A percentile compares a stretch with the other conserved stretches of the same genome.
phyloP scores from a whole-genome alignment of 2,888 invertebrate species.

The Nephrotoma flavescens region DNA sequence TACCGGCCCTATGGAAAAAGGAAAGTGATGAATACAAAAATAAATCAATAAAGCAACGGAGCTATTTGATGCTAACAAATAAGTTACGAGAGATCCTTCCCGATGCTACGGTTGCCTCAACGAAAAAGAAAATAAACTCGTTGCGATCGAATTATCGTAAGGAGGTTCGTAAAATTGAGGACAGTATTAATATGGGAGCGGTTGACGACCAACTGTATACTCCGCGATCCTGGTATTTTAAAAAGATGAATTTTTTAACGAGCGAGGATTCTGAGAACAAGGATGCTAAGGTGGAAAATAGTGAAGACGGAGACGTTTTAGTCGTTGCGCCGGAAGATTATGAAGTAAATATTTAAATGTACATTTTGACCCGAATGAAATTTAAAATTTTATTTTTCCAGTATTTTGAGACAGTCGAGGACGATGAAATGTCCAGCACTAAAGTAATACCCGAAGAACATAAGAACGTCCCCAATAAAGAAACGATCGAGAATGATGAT shows the following conservation, averaged over 20 bases:
- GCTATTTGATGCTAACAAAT: neutral
- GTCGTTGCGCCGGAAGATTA: neutral
- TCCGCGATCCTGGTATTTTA: neutral
- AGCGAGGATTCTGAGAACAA: neutral
- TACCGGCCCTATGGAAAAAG: neutral
- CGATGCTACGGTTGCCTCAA: neutral
- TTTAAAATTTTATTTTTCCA: neutral
- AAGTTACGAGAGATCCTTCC: neutral
- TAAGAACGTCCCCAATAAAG: neutral
- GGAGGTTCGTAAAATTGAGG: neutral
- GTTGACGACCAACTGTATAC: neutral
- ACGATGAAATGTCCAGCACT: neutral
- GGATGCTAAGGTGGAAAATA: neutral
- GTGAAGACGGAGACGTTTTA: neutral
- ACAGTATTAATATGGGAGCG: neutral
- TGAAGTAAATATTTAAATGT: neutral
- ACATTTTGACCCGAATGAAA: too few species aligned
- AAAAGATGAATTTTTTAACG: neutral
- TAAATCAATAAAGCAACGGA: neutral
- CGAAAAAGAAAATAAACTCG: neutral
- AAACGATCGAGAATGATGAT: neutral
- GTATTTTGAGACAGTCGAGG: neutral
- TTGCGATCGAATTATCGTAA: neutral
- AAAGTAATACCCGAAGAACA: neutral
- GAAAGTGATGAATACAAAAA: neutral